Conservation (phyloP, 2,113 vertebrate genomes). For the Alligator sinensis region DNA sequence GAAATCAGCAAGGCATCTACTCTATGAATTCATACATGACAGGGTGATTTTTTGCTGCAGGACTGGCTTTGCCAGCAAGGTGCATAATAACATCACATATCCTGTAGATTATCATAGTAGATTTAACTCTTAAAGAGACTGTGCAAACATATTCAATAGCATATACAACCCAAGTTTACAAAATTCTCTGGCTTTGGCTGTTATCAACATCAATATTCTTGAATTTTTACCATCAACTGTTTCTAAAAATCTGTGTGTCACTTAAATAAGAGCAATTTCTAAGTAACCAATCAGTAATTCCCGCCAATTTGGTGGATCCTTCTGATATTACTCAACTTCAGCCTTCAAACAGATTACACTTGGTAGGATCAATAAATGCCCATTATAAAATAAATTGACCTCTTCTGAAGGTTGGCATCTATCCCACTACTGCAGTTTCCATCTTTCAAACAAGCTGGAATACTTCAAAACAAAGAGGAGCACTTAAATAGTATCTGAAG, state of each 20-base stretch:
- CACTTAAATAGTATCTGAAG: neutral
- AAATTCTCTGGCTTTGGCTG: rapidly evolving
- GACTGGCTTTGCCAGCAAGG: neutral
- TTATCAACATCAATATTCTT: neutral
- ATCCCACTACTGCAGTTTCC: neutral
- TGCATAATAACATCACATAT: rapidly evolving
- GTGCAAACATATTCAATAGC: rapidly evolving
- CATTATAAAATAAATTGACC: neutral
- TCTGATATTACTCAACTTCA: slow-evolving; percentile 27
- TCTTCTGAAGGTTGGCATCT: neutral
- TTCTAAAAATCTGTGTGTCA: slow-evolving; percentile 28
- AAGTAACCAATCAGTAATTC: slow-evolving; percentile 67
- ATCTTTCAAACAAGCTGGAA: neutral
- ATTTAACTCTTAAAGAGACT: neutral
- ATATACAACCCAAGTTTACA: rapidly evolving
- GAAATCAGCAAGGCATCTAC: neutral
- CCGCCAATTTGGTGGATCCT: slow-evolving; percentile 48
- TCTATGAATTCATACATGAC: too few species aligned
- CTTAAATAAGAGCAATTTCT: slow-evolving; percentile 52
- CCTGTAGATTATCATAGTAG: rapidly evolving
- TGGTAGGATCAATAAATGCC: slow-evolving; percentile 29
- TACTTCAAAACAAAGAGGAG: neutral
- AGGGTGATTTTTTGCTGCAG: neutral
- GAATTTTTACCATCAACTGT: rapidly evolving
- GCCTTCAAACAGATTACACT: neutral